Evolutionary conservation across 1,140 invertebrate genomes (phyloP), one percentile per base, ranked within the genome.

Genomic region (Habropoda laboriosa): DNA sequence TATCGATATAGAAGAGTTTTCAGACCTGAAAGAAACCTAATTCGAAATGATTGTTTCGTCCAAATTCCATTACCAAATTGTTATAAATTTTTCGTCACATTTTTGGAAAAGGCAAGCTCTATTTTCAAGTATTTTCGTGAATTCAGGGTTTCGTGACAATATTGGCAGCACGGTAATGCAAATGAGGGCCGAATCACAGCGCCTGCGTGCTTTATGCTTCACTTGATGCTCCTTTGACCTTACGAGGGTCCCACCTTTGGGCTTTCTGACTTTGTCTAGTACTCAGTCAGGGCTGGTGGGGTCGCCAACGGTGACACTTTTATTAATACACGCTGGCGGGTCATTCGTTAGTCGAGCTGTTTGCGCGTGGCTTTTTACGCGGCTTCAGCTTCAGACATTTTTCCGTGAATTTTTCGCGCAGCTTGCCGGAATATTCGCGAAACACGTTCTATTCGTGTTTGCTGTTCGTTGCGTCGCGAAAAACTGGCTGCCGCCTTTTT

Each of bases 271-370:
- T 66, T 32, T 45, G 18, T 30, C 27, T 21, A 58, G 30, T 12
- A 24, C 32, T 58, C 21, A n/a, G 21, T n/a, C 24, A 35, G 32
- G 24, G 7, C 16, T 73, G 32, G 16, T 63, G 40, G 16, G 30
- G 21, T 40, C 24, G 32, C 6, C 49, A 21, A 24, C 21, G 38
- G n/a, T 38, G 51, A 38, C 30, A 55, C n/a, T 67, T 76, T 67
- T 47, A 76, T 67, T 67, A 67, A 67, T 67, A 45, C 30, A 57
- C 21, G 38, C 1, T 35, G 27, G 13, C 27, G n/a, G 38, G 38
- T 57, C 12, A 75, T 76, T 76, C 40, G 30, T 57, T 32, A 57
- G 60, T 49, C 49, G 18, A 18, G 32, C 5, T 76, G 51, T 67
- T 67, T 66, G 74, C 51, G 30, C n/a, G 21, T 12, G 27, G 21